These are phyloP conservation scores for Drosophila pruinosa DNA, from an alignment of 1,140 invertebrate species.

Conservation along the genomic window DNA sequence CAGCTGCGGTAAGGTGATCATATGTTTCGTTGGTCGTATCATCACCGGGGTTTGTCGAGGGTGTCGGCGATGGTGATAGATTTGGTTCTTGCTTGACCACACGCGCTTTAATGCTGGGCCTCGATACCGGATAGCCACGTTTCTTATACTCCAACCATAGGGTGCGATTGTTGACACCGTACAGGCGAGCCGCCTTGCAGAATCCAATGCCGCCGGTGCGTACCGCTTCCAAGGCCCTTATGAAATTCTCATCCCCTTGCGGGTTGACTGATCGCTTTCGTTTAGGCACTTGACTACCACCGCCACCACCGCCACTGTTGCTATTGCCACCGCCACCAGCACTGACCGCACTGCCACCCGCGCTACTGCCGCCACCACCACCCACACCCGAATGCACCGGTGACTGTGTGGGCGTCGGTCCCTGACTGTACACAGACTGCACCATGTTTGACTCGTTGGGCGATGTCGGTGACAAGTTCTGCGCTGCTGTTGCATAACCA, in stretches of 20 bases:
- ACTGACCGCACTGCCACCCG: conserved; percentile 37
- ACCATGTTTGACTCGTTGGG: conserved; percentile 82
- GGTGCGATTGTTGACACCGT: conserved; percentile 92
- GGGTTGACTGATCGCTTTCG: conserved; percentile 87
- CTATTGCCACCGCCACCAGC: conserved; percentile 40
- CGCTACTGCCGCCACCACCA: conserved; percentile 35
- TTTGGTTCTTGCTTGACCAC: conserved; percentile 86
- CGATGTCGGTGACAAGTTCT: conserved; percentile 81
- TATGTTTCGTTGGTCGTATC: conserved; percentile 80
- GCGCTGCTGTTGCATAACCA: conserved; percentile 75
- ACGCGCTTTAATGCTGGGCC: conserved; percentile 88
- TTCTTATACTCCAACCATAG: conserved; percentile 93
- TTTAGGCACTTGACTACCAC: conserved; percentile 83
- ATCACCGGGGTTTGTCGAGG: conserved; percentile 70
- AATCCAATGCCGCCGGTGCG: conserved; percentile 92
- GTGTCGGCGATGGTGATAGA: conserved; percentile 84
- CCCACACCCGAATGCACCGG: conserved; percentile 67
- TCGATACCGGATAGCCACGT: conserved; percentile 89
- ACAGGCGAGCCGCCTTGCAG: conserved; percentile 91
- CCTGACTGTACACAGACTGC: conserved; percentile 82
- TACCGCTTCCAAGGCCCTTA: conserved; percentile 90
- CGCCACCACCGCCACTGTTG: conserved; percentile 59
- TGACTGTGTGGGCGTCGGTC: conserved; percentile 80
- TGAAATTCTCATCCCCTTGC: conserved; percentile 91
- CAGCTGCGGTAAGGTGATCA: conserved; percentile 81